Evolutionary conservation across 2,888 invertebrate species (phyloP), one percentile per base, ranked within the genome.

Genomic region (Apamea crenata): DNA sequence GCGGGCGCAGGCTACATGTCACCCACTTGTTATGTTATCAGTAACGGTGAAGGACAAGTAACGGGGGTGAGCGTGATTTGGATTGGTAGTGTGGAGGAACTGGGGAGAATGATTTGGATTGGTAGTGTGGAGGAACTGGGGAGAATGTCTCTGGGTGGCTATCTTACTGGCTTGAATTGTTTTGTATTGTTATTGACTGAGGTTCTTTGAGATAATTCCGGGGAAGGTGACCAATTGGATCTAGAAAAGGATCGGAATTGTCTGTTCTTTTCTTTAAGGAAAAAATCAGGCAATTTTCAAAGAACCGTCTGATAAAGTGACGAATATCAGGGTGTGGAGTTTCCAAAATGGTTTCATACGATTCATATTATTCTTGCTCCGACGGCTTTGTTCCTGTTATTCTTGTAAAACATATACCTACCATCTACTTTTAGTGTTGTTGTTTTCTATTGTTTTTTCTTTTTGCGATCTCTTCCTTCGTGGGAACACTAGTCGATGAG

Each of bases 1-100:
- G 82, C 74, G 65, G 63, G 77, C 84, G 79, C 76, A 75, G 53
- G 84, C 85, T 88, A 87, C 86, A 88, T 86, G 84, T 90, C 89
- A 88, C 78, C 84, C 63, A 56, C 74, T 78, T 81, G 65, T 66
- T 75, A 74, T 74, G 56, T 80, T 82, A 85, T 83, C 86, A 67
- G 70, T 75, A 74, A 81, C 66, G 36, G 76, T 70, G 81, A 50
- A 59, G 77, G 73, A 68, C 47, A 56, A 16, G 63, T 86, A 83
- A 86, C 71, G 72, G 77, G 56, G 56, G 7, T 65, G 36, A 53
- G 16, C 67, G 32, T 59, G 77, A 61, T 78, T 65, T n/a, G 66
- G 61, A 67, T 78, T 74, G 63, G n/a, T 36, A 56, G 25, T 10
- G 1, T 56, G 25, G 25, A n/a, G 53, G 25, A 59, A 59, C 56